These are phyloP conservation scores for Kryptolebias ocellatus DNA, from an alignment of 2,797 vertebrate species.

Conservation along the genomic window DNA sequence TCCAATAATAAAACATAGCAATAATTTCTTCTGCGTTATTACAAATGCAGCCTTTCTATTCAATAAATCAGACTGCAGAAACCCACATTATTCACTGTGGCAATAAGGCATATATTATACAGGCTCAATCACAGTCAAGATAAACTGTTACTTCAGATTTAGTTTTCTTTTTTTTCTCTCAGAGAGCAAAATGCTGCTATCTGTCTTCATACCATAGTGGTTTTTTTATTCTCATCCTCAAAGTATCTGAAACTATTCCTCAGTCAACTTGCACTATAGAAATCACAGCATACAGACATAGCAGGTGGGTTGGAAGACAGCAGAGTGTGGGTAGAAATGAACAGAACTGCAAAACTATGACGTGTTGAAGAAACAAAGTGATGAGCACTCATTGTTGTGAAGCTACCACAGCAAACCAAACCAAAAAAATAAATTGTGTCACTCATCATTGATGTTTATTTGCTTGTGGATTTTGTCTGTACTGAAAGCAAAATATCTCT, in stretches of 20 bases:
- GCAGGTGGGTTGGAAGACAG: no score
- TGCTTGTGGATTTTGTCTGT: no score
- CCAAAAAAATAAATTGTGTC: no score
- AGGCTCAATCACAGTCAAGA: slow-evolving; percentile 65
- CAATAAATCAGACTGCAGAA: slow-evolving; percentile 72
- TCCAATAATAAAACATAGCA: slow-evolving; percentile 75
- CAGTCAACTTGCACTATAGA: background rate
- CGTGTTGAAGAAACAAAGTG: no score
- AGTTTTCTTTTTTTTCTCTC: slow-evolving; percentile 26
- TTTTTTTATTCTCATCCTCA: slow-evolving; percentile 11
- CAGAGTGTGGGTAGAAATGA: no score
- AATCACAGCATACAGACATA: no score
- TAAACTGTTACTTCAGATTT: slow-evolving; percentile 67
- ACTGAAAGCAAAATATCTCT: no score
- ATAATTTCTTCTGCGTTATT: slow-evolving; percentile 78
- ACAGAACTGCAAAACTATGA: no score
- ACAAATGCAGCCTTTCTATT: slow-evolving; percentile 64
- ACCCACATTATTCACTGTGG: slow-evolving; percentile 63
- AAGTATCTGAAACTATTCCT: slow-evolving; percentile 19
- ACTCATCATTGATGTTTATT: no score
- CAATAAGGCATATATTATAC: slow-evolving; percentile 74
- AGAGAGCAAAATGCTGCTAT: slow-evolving; percentile 20
- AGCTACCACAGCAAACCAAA: no score
- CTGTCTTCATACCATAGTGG: slow-evolving; percentile 10
- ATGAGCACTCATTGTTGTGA: no score